Conservation (phyloP, 2,797 vertebrate genomes). For the Pteropus rufus region DNA sequence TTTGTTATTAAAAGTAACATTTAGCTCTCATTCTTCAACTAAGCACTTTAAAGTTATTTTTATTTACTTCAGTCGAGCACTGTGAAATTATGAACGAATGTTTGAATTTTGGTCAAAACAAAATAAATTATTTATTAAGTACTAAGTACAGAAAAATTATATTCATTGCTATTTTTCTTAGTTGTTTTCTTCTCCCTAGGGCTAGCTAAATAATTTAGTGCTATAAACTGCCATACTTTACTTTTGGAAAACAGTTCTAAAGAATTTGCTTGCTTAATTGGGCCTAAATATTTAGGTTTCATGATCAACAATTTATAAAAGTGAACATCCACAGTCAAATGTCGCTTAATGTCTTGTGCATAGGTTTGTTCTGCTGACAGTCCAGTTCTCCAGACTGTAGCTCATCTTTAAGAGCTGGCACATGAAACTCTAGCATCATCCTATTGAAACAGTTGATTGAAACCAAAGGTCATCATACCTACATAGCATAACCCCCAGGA, state of each 20-base stretch:
- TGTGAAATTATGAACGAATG: constrained; percentile 16
- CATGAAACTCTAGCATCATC: neutral
- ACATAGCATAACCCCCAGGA: neutral
- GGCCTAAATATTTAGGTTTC: neutral
- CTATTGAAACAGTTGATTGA: neutral
- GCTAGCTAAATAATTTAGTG: neutral
- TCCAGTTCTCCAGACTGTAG: neutral
- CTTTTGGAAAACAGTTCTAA: neutral
- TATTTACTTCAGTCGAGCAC: constrained; percentile 17
- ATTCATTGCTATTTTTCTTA: neutral
- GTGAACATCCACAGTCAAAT: neutral
- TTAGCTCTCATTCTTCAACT: neutral
- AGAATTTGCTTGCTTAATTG: neutral
- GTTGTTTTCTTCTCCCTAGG: neutral
- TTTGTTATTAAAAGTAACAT: constrained; percentile 52
- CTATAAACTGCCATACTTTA: neutral
- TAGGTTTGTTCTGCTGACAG: neutral
- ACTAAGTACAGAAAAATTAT: neutral
- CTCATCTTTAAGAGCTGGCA: neutral
- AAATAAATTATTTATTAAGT: constrained; percentile 37
- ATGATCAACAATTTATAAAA: neutral
- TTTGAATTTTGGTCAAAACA: constrained; percentile 30
- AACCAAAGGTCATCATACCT: neutral
- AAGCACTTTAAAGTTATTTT: constrained; percentile 26
- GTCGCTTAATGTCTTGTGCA: neutral